Percentiles rank a stretch among this genome's conserved stretches.
phyloP scores from a whole-genome alignment of 2,113 vertebrate species.

The Notothenia rossii region DNA sequence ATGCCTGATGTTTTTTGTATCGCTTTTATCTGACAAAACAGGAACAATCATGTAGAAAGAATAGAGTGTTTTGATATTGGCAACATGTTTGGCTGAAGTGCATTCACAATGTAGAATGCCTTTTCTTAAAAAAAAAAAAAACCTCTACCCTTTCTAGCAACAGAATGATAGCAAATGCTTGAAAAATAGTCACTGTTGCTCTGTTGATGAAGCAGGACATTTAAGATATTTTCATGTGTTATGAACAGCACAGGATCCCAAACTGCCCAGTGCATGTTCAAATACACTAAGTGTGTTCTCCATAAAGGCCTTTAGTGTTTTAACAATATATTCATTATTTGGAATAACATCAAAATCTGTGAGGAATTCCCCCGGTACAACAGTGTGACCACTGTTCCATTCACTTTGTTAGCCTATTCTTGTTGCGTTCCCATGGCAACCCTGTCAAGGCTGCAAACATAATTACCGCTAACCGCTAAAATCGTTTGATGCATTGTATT shows the following conservation, averaged over 20 bases:
- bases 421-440: slow-evolving; percentile 62
- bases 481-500: slow-evolving; percentile 6
- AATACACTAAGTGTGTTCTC: neutral
- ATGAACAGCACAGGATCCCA: slow-evolving; percentile 21
- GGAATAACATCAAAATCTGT: slow-evolving; percentile 28
- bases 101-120: slow-evolving; percentile 36
- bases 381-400: neutral
- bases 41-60: slow-evolving; percentile 57
- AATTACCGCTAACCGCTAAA: slow-evolving; percentile 33
- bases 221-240: slow-evolving; percentile 46
- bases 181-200: slow-evolving; percentile 8
- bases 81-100: slow-evolving; percentile 54
- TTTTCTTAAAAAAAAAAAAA: neutral
- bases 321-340: neutral
- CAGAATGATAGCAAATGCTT: neutral
- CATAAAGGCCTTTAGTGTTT: neutral
- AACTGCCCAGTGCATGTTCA: slow-evolving; percentile 5
- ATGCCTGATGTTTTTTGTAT: slow-evolving; percentile 59
- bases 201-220: slow-evolving; percentile 15
- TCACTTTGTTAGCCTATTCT: slow-evolving; percentile 34
- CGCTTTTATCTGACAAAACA: slow-evolving; percentile 52
- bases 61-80: slow-evolving; percentile 45
- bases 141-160: no score
- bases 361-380: neutral
- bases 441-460: slow-evolving; percentile 38